Conservation (phyloP, 2,113 vertebrate genomes). For the Tretioscincus oriximinensis region DNA sequence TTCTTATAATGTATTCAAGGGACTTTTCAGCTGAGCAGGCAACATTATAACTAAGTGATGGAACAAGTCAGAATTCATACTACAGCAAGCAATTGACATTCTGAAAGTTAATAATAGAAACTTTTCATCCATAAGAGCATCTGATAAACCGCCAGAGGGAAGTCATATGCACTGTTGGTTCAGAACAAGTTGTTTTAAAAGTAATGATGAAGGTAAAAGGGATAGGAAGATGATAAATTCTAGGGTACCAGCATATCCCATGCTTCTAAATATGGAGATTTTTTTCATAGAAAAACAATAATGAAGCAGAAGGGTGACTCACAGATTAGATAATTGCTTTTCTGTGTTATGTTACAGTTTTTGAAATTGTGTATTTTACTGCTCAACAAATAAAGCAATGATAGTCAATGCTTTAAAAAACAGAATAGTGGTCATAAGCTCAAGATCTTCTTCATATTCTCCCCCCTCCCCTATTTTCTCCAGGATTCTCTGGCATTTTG, state of each 20-base stretch:
- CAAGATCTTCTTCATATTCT: not conserved
- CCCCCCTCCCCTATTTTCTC: not conserved
- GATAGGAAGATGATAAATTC: not conserved
- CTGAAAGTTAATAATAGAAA: constrained; percentile 57
- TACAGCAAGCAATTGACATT: not conserved
- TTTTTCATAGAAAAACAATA: not conserved
- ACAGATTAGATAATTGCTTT: not conserved
- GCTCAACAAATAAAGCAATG: not conserved
- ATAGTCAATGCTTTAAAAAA: not conserved
- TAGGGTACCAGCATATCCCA: constrained; percentile 3
- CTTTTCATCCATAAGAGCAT: constrained; percentile 46
- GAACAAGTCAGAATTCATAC: constrained; percentile 55
- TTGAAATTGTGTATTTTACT: not conserved
- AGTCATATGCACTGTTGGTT: constrained; percentile 32
- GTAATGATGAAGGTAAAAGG: not conserved
- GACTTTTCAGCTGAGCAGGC: constrained; percentile 44
- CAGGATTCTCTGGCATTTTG: too few relatives aligned
- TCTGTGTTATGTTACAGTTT: not conserved
- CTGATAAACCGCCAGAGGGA: constrained; percentile 32
- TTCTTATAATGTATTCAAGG: constrained; percentile 35
- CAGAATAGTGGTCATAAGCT: not conserved
- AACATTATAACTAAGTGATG: constrained; percentile 55
- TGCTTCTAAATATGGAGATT: not conserved
- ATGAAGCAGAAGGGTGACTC: not conserved
- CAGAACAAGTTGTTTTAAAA: constrained; percentile 48